Evolutionary conservation across 2,888 invertebrate species (phyloP), one percentile per base, ranked within the genome.

Genomic region (Parnassius apollo): DNA sequence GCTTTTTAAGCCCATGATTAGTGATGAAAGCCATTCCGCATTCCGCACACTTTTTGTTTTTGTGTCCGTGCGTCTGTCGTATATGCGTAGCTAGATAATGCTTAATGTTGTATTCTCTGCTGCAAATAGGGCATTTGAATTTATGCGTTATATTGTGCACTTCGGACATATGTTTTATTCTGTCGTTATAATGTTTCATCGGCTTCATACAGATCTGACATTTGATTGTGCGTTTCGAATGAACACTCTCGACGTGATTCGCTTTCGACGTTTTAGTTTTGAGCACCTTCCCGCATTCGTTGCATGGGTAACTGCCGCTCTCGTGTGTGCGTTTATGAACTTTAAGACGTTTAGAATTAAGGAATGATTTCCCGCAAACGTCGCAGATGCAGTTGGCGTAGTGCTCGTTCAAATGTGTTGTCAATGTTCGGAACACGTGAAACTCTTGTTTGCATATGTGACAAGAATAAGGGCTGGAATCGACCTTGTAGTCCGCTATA

Each of bases 261-360:
- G 83, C 78, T 71, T 80, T 79, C 0, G 88, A 85, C 0, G 75
- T 82, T 68, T 85, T 86, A 0, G 86, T 89, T 71, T 83, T 84
- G 0, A 90, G 67, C 0, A 90, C 66, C 69, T 88, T 89, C 0
- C 82, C 88, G 61, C 90, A 90, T 63, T 82, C 73, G 0, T 59
- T 45, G 56, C 90, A 90, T 0, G 89, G 88, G 53, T 80, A 90
- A 0, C 64, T 64, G 0, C 91, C 92, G 51, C 80, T 86, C 70
- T 91, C 91, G 64, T 93, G 93, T 0, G 86, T 91, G 1, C 88
- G 76, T 62, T 89, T 84, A 59, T 93, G 93, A 0, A 92, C 93
- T 73, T 88, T 87, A 9, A 93, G 69, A 0, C 93, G 72, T 69
- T 92, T 90, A 0, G 84, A 81, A 66, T 93, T 93, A 0, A 93